A percentile compares a stretch with the other conserved stretches of the same genome.
Evolutionary conservation across 2,113 vertebrate species (phyloP).

Genomic region (Corythaeola cristata): DNA sequence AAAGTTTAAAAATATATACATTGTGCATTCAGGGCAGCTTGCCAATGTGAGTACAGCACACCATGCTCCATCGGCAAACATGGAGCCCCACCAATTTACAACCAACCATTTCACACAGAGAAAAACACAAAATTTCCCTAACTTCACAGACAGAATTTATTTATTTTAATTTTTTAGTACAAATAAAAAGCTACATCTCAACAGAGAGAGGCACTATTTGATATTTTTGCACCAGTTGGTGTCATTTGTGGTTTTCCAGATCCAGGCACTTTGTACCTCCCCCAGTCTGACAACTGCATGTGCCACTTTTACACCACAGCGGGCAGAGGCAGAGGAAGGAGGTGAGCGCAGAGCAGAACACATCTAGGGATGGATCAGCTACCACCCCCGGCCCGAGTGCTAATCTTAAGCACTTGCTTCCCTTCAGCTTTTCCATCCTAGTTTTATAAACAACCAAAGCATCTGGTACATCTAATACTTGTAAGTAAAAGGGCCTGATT

Average conservation of each 20-base stretch:
- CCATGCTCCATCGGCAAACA: not conserved
- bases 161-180: not conserved
- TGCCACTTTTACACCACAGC: accelerated
- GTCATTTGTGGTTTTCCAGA: not conserved
- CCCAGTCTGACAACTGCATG: accelerated
- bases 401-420: not conserved
- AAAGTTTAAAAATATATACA: not conserved
- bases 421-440: not conserved
- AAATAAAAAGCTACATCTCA: not conserved
- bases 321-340: not conserved
- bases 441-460: not conserved
- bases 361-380: not conserved
- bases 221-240: not conserved
- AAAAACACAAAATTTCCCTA: not conserved
- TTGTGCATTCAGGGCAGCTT: not conserved
- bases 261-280: not conserved
- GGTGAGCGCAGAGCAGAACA: not conserved
- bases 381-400: not conserved
- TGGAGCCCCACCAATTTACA: not conserved
- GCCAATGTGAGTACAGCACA: not conserved
- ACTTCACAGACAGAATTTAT: not conserved
- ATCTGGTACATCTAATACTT: not conserved
- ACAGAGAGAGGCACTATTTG: not conserved
- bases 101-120: not conserved
- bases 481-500: not conserved